Base-by-base conservation (phyloP, 2,797 vertebrate genomes). In the Enteromius fasciolatus region DNA sequence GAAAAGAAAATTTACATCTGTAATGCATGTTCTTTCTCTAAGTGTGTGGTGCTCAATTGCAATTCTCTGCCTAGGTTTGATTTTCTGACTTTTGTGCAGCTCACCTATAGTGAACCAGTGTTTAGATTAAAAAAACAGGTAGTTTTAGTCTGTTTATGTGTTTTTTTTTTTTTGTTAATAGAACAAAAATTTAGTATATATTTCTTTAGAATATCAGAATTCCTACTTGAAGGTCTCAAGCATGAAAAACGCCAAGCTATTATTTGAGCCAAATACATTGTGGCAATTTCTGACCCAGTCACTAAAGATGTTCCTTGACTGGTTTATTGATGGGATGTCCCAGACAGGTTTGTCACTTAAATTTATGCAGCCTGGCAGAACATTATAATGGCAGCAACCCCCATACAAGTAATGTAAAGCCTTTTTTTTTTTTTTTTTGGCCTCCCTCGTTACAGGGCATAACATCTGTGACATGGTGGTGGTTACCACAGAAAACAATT, bases 11-110 rank as follows among this genome's bases (percentile, higher is more conserved):
- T 59, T 18, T 59, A 25, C 4, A 25, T 59, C 7, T 57, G 2
- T 75, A 75, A 41, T 76, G 73, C 73, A 76, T 76, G 73, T 41
- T 76, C 4, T 76, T 41, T 57, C 31, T 39, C 7, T 25, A 15
- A 54, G 72, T 23, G 73, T 76, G 52, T 59, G 73, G 52, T 41
- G 52, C 52, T 59, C 14, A 25, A 18, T 14, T 75, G 14, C n/a
- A 25, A 54, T n/a, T 33, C n/a, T 52, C 18, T 73, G 18, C 11
- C 28, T 33, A 33, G 46, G 28, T 50, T 72, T 50, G 5, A 20
- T 72, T 50, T 50, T 52, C 48, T 73, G 3, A 3, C 18, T 12
- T 39, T 39, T 41, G 9, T 39, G 33, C 8, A 5, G 18, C 18
- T 67, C 20, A 3, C 20, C 36, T n/a, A n/a, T n/a, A 23, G 50